A percentile compares a stretch with the other conserved stretches of the same genome.
phyloP scores from a whole-genome alignment of 2,113 vertebrate genomes.

The Thamnaconus septentrionalis region DNA sequence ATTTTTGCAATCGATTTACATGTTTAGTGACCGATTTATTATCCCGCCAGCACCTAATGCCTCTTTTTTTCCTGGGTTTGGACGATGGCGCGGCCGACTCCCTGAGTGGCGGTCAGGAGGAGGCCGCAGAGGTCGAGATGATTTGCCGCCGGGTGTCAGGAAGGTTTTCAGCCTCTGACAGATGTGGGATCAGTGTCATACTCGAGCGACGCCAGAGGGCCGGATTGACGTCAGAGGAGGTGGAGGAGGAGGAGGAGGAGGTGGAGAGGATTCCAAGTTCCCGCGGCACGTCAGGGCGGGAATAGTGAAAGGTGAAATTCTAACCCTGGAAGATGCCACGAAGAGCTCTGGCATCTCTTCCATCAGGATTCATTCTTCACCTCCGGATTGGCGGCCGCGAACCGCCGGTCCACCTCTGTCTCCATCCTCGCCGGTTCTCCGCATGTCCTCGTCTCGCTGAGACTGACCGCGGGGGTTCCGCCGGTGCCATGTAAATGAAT shows the following conservation, averaged over 20 bases:
- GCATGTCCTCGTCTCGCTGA: conserved; percentile 28
- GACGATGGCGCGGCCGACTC: neutral
- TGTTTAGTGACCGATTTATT: neutral
- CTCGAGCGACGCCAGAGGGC: conserved; percentile 56
- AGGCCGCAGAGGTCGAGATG: conserved; percentile 29
- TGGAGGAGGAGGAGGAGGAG: no score
- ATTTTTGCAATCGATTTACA: no score
- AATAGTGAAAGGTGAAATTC: conserved; percentile 48
- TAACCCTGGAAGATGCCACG: conserved; percentile 35
- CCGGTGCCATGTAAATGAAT: conserved; percentile 52
- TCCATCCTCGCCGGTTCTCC: conserved; percentile 39
- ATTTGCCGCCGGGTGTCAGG: conserved; percentile 51
- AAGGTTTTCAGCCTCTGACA: conserved; percentile 56
- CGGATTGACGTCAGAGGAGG: conserved; percentile 49
- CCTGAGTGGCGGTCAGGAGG: conserved; percentile 20
- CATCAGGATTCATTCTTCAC: conserved; percentile 40
- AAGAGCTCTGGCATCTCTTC: conserved; percentile 44
- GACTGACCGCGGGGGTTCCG: conserved; percentile 27
- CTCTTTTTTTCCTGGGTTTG: neutral
- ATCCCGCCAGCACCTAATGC: conserved; percentile 11
- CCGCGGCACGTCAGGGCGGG: conserved; percentile 46
- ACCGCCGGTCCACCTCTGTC: conserved; percentile 57
- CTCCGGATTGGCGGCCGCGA: conserved; percentile 60
- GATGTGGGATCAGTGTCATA: conserved; percentile 65
- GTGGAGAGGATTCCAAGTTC: no score